These are phyloP conservation scores for Drosophila leontia DNA, from an alignment of 1,140 invertebrate species.

Conservation along the genomic window DNA sequence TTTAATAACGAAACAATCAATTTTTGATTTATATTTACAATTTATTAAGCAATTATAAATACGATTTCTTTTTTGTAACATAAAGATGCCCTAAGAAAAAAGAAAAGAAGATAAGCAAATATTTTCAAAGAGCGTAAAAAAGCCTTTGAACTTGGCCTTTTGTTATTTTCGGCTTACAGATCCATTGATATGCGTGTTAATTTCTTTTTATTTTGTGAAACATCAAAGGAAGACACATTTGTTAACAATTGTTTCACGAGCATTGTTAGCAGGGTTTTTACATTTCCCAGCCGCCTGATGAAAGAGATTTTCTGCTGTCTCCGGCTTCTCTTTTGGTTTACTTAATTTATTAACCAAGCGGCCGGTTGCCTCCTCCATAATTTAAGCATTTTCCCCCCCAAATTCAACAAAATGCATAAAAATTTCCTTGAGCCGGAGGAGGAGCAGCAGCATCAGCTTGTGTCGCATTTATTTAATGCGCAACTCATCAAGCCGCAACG, in stretches of 20 bases:
- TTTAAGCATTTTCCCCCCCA: constrained; percentile 68
- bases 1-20: neutral
- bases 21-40: neutral
- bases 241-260: constrained; percentile 18
- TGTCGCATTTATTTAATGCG: constrained; percentile 65
- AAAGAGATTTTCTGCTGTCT: constrained; percentile 22
- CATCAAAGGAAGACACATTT: constrained; percentile 8
- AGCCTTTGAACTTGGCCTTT: constrained; percentile 3
- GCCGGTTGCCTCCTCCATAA: constrained; percentile 49
- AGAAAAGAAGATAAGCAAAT: neutral
- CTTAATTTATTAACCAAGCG: constrained; percentile 54
- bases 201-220: constrained; percentile 10
- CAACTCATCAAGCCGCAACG: constrained; percentile 64
- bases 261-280: constrained; percentile 13
- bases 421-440: constrained; percentile 48
- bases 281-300: constrained; percentile 13
- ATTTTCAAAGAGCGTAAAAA: neutral
- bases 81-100: neutral
- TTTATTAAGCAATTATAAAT: neutral
- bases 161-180: constrained; percentile 1
- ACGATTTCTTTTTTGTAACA: constrained; percentile 2
- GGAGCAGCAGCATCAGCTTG: constrained; percentile 11
- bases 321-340: constrained; percentile 14
- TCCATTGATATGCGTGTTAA: constrained; percentile 16
- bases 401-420: constrained; percentile 58